Conservation (phyloP, 1,140 invertebrate genomes). For the Heterodera schachtii region DNA sequence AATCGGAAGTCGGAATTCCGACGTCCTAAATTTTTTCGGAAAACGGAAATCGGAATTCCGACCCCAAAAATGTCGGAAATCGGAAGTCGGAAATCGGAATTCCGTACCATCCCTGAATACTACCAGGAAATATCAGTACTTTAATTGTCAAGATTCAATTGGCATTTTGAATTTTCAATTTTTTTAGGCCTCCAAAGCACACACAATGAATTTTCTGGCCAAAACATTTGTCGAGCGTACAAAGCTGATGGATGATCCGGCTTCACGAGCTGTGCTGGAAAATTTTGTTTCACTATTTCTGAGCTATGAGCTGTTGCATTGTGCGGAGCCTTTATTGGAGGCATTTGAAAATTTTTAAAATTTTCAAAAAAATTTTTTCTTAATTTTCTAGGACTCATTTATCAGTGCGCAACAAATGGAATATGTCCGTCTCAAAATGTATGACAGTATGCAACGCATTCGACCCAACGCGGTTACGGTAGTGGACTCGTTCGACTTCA, state of each 20-base stretch:
- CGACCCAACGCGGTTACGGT: conserved; percentile 84
- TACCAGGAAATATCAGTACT: no score
- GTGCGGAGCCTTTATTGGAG: conserved; percentile 40
- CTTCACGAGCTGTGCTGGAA: conserved; percentile 37
- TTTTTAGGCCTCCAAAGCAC: conserved; percentile 48
- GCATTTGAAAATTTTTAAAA: conserved; percentile 14
- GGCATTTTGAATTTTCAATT: neutral
- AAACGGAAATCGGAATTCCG: no score
- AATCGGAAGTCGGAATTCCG: no score
- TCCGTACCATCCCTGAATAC: no score
- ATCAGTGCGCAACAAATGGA: conserved; percentile 38
- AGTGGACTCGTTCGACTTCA: conserved; percentile 86
- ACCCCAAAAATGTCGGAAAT: no score
- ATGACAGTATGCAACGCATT: conserved; percentile 74
- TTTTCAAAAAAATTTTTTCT: neutral
- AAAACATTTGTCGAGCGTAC: conserved; percentile 48
- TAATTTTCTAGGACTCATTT: neutral
- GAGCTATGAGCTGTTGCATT: conserved; percentile 51
- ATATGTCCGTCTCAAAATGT: conserved; percentile 69
- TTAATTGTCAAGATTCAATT: no score
- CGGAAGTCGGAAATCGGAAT: no score
- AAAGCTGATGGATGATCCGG: conserved; percentile 33
- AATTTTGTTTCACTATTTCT: conserved; percentile 49
- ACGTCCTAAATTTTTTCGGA: no score
- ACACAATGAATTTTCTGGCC: conserved; percentile 55